Evolutionary conservation across 2,888 invertebrate species (phyloP), one percentile per base, ranked within the genome.

Genomic region (Brachypalpus laphriformis): DNA sequence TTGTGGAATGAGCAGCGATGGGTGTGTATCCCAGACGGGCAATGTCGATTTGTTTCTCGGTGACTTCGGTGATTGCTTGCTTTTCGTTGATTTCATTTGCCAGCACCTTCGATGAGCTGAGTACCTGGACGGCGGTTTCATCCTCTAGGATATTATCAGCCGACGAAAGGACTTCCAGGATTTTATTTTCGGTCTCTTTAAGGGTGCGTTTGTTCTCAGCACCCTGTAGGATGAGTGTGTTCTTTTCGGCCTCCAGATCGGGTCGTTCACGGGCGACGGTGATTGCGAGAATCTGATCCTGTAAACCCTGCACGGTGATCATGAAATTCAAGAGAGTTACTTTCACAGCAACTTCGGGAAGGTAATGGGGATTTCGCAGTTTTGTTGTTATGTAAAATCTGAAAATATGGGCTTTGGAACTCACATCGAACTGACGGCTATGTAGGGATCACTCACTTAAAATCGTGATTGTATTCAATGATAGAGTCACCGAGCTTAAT

Each of bases 381-480:
- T 98, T 98, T 1, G 98, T 98, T 16, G 98, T 98, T 88, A 99
- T 97, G 90, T 98, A 98, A 85, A 99, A 94, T 88, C 97, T 96
- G 88, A 18, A 89, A 90, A 76, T 77, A 0, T n/a, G 47, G 4
- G 40, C 8, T 31, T 34, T 20, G 4, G n/a, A n/a, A n/a, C n/a
- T n/a, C n/a, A n/a, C 8, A 22, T n/a, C 7, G 8, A 7, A n/a
- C 4, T 31, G 0, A 9, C 42, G 72, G 74, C 20, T 40, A 56
- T 28, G 0, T 37, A 59, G 0, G 9, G 16, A 5, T 1, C 8
- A 3, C 74, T 87, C 91, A 96, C 96, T 94, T 95, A 90, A 98
- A 99, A 86, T 95, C 95, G 82, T 94, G 93, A 90, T 95, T 97
- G 90, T 98, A 98, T 92, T 98, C 98, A 70, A 98, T 95, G 18